Evolutionary conservation across 2,797 vertebrate genomes (phyloP).

Genomic region (Gadopsis bispinosus): DNA sequence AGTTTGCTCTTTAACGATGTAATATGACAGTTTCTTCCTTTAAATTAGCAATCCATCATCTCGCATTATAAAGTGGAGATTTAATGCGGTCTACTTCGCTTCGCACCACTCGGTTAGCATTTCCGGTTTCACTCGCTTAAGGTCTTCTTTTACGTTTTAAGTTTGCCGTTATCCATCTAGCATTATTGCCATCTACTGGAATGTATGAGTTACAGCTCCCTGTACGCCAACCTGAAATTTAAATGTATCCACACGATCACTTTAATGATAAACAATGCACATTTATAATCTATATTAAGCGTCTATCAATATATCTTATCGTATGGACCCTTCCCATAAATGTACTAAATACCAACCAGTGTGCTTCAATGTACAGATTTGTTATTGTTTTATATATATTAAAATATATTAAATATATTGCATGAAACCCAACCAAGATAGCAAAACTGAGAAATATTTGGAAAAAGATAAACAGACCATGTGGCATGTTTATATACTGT

Average conservation of each 20-base stretch:
- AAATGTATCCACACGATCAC: too few relatives aligned
- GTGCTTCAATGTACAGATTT: neutral
- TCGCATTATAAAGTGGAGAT: slow-evolving; percentile 17
- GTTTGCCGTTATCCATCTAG: neutral
- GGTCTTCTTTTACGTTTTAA: slow-evolving; percentile 37
- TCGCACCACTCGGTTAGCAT: slow-evolving; percentile 54
- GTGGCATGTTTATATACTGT: neutral
- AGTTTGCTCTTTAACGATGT: slow-evolving; percentile 48
- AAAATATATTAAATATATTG: neutral
- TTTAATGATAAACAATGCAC: neutral
- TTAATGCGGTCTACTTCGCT: slow-evolving; percentile 8
- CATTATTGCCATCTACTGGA: slow-evolving; percentile 59
- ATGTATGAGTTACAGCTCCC: neutral
- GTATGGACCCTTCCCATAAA: neutral
- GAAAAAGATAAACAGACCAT: neutral
- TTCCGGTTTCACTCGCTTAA: slow-evolving; percentile 65
- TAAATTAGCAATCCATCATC: slow-evolving; percentile 69
- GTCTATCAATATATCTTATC: too few relatives aligned
- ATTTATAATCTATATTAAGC: neutral
- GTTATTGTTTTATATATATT: neutral
- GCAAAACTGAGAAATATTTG: neutral
- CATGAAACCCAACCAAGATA: neutral
- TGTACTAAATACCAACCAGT: neutral
- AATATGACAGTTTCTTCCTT: slow-evolving; percentile 29
- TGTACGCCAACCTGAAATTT: too few relatives aligned